Evolutionary conservation across 2,888 invertebrate genomes (phyloP).

Genomic region (Strigamia crassipes): DNA sequence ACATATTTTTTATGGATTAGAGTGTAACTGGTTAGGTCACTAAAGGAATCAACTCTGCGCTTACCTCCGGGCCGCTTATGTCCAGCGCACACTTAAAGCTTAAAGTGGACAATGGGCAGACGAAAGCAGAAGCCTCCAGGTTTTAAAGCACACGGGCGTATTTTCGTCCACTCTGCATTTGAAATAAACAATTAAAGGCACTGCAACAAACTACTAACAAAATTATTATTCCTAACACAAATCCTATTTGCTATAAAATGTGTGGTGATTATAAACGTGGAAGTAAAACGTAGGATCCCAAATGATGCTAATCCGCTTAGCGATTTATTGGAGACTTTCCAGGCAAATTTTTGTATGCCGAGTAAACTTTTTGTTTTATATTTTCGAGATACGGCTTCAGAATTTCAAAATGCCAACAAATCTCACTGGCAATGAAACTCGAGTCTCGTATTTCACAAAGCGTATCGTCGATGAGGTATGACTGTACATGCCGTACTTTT

Average conservation of each 20-base stretch:
- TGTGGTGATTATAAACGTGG: neutral
- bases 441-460: too few species aligned
- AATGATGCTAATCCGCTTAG: neutral
- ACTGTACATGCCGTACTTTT: neutral
- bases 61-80: neutral
- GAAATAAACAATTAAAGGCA: too few species aligned
- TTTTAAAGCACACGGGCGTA: too few species aligned
- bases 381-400: neutral
- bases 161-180: too few species aligned
- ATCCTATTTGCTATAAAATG: neutral
- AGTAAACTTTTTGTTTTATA: neutral
- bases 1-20: neutral
- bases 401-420: neutral
- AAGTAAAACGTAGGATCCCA: neutral
- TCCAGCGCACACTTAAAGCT: too few species aligned
- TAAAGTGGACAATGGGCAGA: too few species aligned
- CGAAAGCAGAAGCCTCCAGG: too few species aligned
- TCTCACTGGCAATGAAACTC: too few species aligned
- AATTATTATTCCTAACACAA: neutral
- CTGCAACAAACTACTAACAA: too few species aligned
- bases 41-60: neutral
- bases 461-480: neutral
- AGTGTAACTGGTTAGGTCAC: neutral
- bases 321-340: neutral
- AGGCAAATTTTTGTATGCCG: neutral